Base-by-base conservation (phyloP, 2,888 invertebrate species). In the Hypselothyrea guttata region DNA sequence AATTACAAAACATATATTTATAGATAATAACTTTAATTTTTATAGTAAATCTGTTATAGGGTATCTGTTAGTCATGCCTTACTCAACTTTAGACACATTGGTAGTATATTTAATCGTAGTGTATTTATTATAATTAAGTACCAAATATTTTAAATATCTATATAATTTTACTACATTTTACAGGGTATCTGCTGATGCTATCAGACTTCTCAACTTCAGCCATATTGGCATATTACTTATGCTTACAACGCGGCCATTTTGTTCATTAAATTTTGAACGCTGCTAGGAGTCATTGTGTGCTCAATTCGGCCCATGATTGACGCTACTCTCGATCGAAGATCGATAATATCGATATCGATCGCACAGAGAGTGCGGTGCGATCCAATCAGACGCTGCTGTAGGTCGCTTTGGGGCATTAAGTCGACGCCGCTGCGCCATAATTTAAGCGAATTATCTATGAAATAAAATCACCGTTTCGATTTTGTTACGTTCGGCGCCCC, bases 391-490 rank as follows among this genome's bases (percentile, higher is more conserved):
- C 82, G 71, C 79, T 86, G 86, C 87, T 87, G 86, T 86, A 86
- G 87, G 86, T 87, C 86, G 84, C 79, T 82, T 44, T 66, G 84
- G 84, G 79, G 77, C 71, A 75, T 84, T 72, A 60, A 68, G 64
- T 51, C 63, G 64, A 77, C 70, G 67, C 55, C 58, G 71, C 67
- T 75, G 77, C 72, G 83, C 83, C 81, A 87, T 86, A 86, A 86
- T 87, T 86, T 86, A 87, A 84, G 81, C 83, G 78, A 73, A 84
- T 86, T 86, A 87, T 86, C 85, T 87, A 81, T 83, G 83, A 85
- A 87, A 81, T 74, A 71, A 83, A 87, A 86, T 87, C 86, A 77
- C 70, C 75, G 75, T 75, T 82, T 60, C 22, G 22, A 71, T 53
- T 71, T 73, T 65, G 53, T 51, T 46, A 35, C 54, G 78, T 49